Conservation (phyloP, 2,113 vertebrate genomes). For the Diadophis punctatus region DNA sequence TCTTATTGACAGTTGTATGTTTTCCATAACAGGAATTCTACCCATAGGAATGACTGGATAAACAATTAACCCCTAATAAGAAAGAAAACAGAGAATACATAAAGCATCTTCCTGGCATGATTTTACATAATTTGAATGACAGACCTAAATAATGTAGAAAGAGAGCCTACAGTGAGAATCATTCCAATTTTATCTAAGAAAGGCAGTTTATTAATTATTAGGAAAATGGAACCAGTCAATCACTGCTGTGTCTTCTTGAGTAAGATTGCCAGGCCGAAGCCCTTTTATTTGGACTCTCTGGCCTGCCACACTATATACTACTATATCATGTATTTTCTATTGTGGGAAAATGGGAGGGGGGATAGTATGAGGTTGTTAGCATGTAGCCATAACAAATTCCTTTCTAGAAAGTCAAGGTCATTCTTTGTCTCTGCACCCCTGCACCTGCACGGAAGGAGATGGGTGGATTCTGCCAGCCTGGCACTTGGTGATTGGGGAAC, state of each 20-base stretch:
- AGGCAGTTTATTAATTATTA: background rate
- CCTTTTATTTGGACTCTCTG: no score
- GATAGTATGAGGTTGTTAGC: no score
- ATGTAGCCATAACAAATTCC: no score
- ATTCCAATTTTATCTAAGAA: background rate
- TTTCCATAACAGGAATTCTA: background rate
- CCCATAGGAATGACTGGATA: background rate
- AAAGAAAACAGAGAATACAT: background rate
- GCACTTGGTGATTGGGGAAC: no score
- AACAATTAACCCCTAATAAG: background rate
- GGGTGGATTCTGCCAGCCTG: no score
- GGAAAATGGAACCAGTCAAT: background rate
- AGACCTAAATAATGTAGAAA: background rate
- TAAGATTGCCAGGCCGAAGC: background rate
- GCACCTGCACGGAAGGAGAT: no score
- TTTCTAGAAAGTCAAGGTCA: no score
- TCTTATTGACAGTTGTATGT: background rate
- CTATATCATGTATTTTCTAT: no score
- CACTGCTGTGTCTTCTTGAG: background rate
- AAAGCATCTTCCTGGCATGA: background rate
- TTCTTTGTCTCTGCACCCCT: no score
- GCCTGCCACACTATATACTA: no score
- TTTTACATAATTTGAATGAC: background rate
- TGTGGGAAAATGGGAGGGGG: no score
- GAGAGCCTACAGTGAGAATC: background rate